phyloP scores from a whole-genome alignment of 2,113 vertebrate genomes.

The Callorhinus ursinus region DNA sequence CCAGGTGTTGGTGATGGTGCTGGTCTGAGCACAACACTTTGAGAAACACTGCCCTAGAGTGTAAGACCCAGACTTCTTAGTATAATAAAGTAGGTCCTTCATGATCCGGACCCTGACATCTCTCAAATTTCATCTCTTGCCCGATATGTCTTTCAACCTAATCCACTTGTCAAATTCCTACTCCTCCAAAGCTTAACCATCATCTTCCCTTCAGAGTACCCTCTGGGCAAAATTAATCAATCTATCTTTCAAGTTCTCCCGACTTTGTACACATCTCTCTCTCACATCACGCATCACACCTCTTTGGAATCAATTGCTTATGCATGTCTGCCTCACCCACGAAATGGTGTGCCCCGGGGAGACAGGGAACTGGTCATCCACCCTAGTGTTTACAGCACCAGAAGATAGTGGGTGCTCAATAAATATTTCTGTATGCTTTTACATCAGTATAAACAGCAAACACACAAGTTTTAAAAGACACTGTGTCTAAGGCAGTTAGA shows the following conservation, averaged over 20 bases:
- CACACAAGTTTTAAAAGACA: not conserved
- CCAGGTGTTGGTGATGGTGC: not conserved
- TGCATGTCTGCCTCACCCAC: not conserved
- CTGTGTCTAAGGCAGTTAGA: not conserved
- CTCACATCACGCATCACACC: not conserved
- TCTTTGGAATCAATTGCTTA: not conserved
- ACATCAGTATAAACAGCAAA: constrained; percentile 14
- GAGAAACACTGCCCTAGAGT: not conserved
- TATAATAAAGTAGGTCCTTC: not conserved
- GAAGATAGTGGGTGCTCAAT: not conserved
- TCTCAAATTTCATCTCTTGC: not conserved
- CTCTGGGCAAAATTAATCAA: not conserved
- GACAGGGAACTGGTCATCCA: not conserved
- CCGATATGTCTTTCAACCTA: not conserved
- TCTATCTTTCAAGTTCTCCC: not conserved
- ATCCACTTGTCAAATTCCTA: not conserved
- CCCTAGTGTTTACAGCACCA: not conserved
- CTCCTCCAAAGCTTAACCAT: not conserved
- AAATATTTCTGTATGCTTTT: not conserved
- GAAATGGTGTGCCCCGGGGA: not conserved
- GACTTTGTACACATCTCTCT: not conserved
- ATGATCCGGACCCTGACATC: not conserved
- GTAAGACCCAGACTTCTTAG: not conserved
- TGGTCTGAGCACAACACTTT: not conserved
- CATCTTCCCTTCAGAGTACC: not conserved